phyloP scores from a whole-genome alignment of 23 tunicate genomes.

The Corella eumyota region DNA sequence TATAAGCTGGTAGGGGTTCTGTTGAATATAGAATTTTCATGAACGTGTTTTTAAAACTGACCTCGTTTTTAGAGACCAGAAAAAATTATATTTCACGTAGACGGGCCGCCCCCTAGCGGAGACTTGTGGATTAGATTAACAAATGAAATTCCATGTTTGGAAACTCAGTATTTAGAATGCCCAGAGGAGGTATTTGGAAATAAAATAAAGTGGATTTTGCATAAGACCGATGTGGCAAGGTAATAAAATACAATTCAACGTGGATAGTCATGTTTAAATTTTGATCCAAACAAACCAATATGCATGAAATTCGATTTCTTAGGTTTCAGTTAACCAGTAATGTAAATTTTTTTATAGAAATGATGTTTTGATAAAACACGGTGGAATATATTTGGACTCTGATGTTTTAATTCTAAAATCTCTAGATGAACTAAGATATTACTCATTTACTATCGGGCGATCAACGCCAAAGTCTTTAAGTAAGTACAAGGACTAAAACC shows the following conservation, averaged over 20 bases:
- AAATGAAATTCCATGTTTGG: conserved; percentile 14
- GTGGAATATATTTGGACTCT: conserved; percentile 19
- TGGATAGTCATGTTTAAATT: no score
- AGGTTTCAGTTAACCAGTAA: no score
- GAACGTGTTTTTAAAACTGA: not conserved
- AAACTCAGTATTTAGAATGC: not conserved
- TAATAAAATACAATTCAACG: not conserved
- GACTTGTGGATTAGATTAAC: conserved; percentile 11
- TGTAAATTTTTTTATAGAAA: conserved; percentile 14
- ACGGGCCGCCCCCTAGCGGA: conserved; percentile 2
- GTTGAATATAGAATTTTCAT: not conserved
- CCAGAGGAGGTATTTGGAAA: conserved; percentile 7
- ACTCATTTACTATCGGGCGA: conserved; percentile 9
- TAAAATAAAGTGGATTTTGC: conserved; percentile 8
- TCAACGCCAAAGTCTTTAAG: conserved; percentile 10
- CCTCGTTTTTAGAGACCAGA: conserved; percentile 9
- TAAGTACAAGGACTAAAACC: not conserved
- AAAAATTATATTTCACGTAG: conserved; percentile 12
- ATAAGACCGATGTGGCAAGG: conserved; percentile 28
- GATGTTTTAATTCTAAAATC: conserved; percentile 14
- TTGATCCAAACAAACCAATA: no score
- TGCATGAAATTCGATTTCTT: no score
- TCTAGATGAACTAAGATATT: conserved; percentile 3
- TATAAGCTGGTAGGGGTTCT: not conserved
- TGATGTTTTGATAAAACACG: conserved; percentile 3